Conservation (phyloP, 2,797 vertebrate genomes). For the Halcyon smyrnensis region DNA sequence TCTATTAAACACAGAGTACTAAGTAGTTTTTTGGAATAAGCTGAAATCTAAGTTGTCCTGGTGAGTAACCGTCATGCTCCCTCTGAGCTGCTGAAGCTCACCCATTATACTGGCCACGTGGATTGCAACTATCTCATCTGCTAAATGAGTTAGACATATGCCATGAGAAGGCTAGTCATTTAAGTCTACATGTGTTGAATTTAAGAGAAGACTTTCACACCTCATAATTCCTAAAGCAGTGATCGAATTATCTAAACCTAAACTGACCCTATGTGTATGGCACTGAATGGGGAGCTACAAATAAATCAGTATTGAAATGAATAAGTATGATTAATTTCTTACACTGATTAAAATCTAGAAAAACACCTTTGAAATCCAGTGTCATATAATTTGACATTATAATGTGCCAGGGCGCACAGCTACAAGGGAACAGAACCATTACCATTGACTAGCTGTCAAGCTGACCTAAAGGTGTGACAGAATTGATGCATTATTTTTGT, state of each 20-base stretch:
- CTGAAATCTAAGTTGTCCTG: not conserved
- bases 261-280: accelerated
- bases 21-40: not conserved
- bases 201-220: not conserved
- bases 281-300: not conserved
- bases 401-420: not conserved
- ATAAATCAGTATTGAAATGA: not conserved
- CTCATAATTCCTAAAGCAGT: not conserved
- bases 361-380: not conserved
- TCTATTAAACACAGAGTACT: not conserved
- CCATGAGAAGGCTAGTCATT: not conserved
- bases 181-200: not conserved
- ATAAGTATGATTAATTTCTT: not conserved
- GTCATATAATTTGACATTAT: not conserved
- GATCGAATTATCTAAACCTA: not conserved
- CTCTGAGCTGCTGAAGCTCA: not conserved
- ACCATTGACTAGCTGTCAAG: not conserved
- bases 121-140: not conserved
- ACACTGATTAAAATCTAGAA: not conserved
- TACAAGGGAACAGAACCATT: not conserved
- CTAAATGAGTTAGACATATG: not conserved
- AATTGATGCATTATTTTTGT: not conserved
- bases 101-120: accelerated
- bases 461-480: not conserved
- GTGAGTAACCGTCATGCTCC: not conserved